Evolutionary conservation across 2,888 invertebrate genomes (phyloP), one percentile per base, ranked within the genome.

Genomic region (Girardia tigrina): DNA sequence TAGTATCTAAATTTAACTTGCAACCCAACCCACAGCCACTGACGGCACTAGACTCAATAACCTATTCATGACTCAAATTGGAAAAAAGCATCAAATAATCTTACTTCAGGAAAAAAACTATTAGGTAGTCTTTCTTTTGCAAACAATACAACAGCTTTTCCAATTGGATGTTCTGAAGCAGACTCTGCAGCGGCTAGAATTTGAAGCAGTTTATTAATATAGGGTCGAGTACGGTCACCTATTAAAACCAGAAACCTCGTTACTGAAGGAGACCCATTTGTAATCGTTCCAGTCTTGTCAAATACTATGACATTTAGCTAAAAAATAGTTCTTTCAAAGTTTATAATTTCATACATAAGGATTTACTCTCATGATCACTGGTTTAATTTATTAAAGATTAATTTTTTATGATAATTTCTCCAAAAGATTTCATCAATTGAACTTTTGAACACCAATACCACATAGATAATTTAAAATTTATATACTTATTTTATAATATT

Each of bases 211-310:
- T 71, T 72, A 71, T 75, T 23, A 16, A 56, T 56, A 56, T 56
- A 23, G 8, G 4, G 8, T 20, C 56, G 56, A 12, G 23, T 23
- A 12, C n/a, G 2, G 4, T 56, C n/a, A 12, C 56, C 56, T 26
- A 73, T 6, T 8, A 76, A 26, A 4, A 69, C 26, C 12, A 36
- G 6, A 42, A 77, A 75, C 26, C 72, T 42, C 27, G 76, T 74
- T 42, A 92, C 90, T 80, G 88, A 88, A 0, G 94, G 91, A 0
- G 89, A 88, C 8, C 97, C 97, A 77, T 90, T 89, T 0, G 97
- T 98, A 0, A 98, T 90, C 0, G 97, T 98, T 16, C 98, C 98
- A 0, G 98, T 99, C 85, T 99, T 99, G 85, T 99, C 98, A 84
- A 99, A 97, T 76, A 98, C 92, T 14, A 98, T 89, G 0, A 90